A percentile compares a stretch with the other conserved stretches of the same genome.
Conservation (phyloP, 2,888 invertebrate species). For the Thecocarcelia acutangulata region DNA sequence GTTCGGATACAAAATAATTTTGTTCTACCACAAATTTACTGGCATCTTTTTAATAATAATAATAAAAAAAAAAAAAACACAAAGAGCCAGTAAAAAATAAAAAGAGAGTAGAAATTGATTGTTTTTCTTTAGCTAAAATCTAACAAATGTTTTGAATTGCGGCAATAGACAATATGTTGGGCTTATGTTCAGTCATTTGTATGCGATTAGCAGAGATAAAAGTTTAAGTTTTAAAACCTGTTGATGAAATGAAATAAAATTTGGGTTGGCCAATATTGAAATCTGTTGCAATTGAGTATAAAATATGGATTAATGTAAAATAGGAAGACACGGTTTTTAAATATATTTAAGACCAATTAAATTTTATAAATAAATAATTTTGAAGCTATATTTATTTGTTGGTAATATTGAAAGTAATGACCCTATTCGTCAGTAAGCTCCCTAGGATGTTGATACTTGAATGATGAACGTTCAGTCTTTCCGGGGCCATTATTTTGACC, state of each 20-base stretch:
- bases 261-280: background rate
- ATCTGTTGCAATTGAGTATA: no score
- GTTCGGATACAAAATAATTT: slow-evolving; percentile 47
- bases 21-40: slow-evolving; percentile 52
- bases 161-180: slow-evolving; percentile 56
- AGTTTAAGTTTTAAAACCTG: slow-evolving; percentile 44
- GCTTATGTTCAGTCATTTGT: slow-evolving; percentile 54
- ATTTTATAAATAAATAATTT: no score
- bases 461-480: no score
- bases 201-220: slow-evolving; percentile 33
- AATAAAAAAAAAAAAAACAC: background rate
- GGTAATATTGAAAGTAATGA: no score
- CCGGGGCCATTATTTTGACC: no score
- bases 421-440: no score
- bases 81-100: background rate
- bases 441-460: no score
- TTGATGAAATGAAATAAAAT: background rate
- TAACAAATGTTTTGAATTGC: slow-evolving; percentile 43
- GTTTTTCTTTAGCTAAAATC: background rate
- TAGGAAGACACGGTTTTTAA: no score
- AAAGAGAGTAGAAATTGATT: slow-evolving; percentile 20
- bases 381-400: no score
- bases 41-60: slow-evolving; percentile 41
- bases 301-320: no score
- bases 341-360: no score